Evolutionary conservation across 2,113 vertebrate genomes (phyloP), one percentile per base, ranked within the genome.

Genomic region (Mustelus asterias): DNA sequence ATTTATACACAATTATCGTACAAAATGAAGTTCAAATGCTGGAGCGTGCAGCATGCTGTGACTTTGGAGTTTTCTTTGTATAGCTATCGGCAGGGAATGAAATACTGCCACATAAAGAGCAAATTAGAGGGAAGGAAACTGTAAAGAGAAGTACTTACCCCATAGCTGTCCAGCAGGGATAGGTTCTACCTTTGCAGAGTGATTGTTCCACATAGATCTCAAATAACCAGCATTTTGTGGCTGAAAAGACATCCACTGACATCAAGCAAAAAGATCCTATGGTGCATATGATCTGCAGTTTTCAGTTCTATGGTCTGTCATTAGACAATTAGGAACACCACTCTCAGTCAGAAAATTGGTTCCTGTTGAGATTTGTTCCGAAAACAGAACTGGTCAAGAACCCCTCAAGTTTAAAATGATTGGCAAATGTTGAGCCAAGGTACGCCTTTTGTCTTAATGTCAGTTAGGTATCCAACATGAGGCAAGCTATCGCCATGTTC

Each of bases 301-400:
- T 92, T 14, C 58, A 65, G 14, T 16, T 37, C 89, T 60, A 18
- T 33, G 37, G 80, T 65, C 60, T 65, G 16, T 65, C 13, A 65
- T 90, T 60, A 89, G 44, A 89, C 86, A 90, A 89, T 58, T 58
- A 26, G 86, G 54, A 89, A 58, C 54, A 14, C 85, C 33, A 65
- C 33, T 37, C 60, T 65, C 63, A n/a, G 65, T 92, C 89, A 65
- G 89, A 92, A 92, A 92, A 92, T 37, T 65, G n/a, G 89, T 65
- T 65, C 89, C 58, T 92, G 29, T 58, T 6, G 29, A 22, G 89
- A 63, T 65, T 65, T 65, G n/a, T 92, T 92, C 60, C 20, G 58
- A 65, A 37, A 33, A 33, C 29, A 20, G 80, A 44, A 22, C n/a
- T 20, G 58, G 89, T 90, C 29, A 92, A 65, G 60, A 60, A 92